These are phyloP conservation scores for Wiebesia pumilae DNA, from an alignment of 1,140 invertebrate genomes.

Conservation along the genomic window DNA sequence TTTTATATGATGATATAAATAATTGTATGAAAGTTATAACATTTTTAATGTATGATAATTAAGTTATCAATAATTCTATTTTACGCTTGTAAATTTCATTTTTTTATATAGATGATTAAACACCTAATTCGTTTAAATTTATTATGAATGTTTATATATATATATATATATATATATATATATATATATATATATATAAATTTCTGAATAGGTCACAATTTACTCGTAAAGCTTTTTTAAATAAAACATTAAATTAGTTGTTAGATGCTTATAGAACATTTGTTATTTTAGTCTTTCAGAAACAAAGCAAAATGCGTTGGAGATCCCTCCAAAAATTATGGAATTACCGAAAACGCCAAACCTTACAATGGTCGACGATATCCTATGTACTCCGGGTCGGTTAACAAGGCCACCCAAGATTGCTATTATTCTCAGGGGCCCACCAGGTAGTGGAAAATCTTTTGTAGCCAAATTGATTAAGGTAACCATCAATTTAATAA, in stretches of 20 bases:
- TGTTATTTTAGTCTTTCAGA: constrained; percentile 65
- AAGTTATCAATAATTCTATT: not conserved
- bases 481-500: constrained; percentile 75
- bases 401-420: constrained; percentile 87
- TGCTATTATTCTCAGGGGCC: constrained; percentile 91
- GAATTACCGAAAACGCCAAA: constrained; percentile 69
- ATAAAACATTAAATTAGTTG: constrained; percentile 23
- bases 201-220: constrained; percentile 1
- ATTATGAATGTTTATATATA: constrained; percentile 11
- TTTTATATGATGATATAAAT: not conserved
- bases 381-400: constrained; percentile 84
- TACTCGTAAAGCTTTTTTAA: not conserved
- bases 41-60: not conserved
- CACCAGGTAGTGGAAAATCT: constrained; percentile 93
- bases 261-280: constrained; percentile 51
- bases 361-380: constrained; percentile 85
- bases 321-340: constrained; percentile 62
- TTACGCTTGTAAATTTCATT: constrained; percentile 3
- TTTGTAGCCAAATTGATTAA: constrained; percentile 91
- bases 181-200: too few relatives aligned
- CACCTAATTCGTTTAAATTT: constrained; percentile 17
- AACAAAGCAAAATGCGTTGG: constrained; percentile 61
- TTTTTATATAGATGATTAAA: not conserved
- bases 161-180: constrained; percentile 24
- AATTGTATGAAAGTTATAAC: not conserved